A percentile compares a stretch with the other conserved stretches of the same genome.
phyloP scores from a whole-genome alignment of 2,113 vertebrate species.

The Hymenochirus boettgeri region DNA sequence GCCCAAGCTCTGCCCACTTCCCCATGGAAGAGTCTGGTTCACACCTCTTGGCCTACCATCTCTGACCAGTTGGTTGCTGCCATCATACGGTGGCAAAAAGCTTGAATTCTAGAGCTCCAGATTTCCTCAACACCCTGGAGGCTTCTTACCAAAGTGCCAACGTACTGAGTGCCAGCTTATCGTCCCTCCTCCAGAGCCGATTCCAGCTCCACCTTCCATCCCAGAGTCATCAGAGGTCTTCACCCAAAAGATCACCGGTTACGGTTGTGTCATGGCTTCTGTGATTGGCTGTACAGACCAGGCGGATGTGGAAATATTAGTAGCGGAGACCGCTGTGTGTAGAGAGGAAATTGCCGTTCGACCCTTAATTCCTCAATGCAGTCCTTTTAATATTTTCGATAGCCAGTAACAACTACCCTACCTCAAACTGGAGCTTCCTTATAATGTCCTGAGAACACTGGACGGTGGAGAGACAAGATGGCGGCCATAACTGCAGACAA shows the following conservation, averaged over 20 bases:
- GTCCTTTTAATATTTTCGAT: background rate
- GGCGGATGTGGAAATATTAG: background rate
- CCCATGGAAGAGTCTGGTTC: slow-evolving; percentile 7
- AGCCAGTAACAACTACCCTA: slow-evolving; percentile 8
- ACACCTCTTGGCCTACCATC: background rate
- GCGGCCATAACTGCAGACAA: no score
- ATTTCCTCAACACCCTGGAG: background rate
- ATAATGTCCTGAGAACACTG: no score
- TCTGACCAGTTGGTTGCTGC: background rate
- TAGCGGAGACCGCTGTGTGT: slow-evolving; percentile 12
- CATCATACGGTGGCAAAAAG: slow-evolving; percentile 7
- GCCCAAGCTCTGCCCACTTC: background rate
- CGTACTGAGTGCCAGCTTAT: slow-evolving; percentile 10
- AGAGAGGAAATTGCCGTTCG: no score
- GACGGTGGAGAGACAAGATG: no score
- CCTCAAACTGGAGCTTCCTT: slow-evolving; percentile 17
- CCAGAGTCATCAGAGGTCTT: background rate
- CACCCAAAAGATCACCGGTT: slow-evolving; percentile 18
- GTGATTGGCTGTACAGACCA: slow-evolving; percentile 13
- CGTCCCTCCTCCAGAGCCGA: background rate
- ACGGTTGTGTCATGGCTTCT: background rate
- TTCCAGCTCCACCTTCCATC: background rate
- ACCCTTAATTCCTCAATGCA: no score
- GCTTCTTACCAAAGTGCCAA: background rate
- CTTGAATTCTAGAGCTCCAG: background rate